Conservation (phyloP, 2,797 vertebrate genomes). For the Otolemur crassicaudatus region DNA sequence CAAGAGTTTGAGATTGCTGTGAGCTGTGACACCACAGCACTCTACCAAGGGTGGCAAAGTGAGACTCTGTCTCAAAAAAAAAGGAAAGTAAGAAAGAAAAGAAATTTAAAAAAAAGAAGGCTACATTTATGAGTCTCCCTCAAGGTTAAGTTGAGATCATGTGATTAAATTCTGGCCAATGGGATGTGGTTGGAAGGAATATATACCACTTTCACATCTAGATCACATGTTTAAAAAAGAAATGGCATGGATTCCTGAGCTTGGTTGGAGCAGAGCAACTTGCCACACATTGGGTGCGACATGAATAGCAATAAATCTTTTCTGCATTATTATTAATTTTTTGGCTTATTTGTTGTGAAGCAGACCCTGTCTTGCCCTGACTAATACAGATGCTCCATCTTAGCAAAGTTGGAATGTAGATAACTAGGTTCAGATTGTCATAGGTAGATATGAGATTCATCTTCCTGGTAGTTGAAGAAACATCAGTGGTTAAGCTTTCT, state of each 20-base stretch:
- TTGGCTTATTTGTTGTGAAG: not conserved
- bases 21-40: no score
- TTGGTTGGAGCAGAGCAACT: not conserved
- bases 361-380: not conserved
- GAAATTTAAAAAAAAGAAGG: not conserved
- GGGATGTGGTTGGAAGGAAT: not conserved
- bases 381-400: not conserved
- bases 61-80: no score
- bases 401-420: not conserved
- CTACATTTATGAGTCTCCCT: not conserved
- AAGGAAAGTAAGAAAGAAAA: no score
- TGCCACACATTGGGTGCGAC: not conserved
- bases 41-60: no score
- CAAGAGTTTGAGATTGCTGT: no score
- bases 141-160: not conserved
- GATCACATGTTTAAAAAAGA: not conserved
- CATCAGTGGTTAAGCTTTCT: not conserved
- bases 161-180: not conserved
- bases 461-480: not conserved
- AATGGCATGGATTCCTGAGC: not conserved
- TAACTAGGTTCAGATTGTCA: not conserved
- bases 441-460: not conserved
- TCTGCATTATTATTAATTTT: not conserved
- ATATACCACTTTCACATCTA: not conserved
- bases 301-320: not conserved